Evolutionary conservation across 1,140 invertebrate species (phyloP).

Genomic region (Gonatopus flavifemur): DNA sequence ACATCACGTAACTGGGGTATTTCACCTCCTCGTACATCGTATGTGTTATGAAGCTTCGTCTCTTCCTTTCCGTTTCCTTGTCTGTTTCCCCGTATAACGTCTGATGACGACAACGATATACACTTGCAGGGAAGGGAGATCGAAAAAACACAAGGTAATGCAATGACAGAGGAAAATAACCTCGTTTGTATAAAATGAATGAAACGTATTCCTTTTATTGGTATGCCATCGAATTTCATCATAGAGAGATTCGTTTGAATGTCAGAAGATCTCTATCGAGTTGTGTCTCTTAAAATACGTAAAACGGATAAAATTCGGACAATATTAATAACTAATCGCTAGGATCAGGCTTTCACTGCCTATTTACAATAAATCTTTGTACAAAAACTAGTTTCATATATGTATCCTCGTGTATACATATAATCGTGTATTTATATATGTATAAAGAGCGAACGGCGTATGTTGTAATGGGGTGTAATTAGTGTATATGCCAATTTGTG

Average conservation of each 20-base stretch:
- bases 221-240: slow-evolving; percentile 31
- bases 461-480: neutral
- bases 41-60: no score
- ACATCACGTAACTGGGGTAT: slow-evolving; percentile 34
- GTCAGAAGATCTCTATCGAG: neutral
- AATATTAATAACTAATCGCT: slow-evolving; percentile 29
- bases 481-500: neutral
- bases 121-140: neutral
- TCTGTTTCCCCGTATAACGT: no score
- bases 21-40: slow-evolving; percentile 20
- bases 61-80: no score
- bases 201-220: slow-evolving; percentile 42
- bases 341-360: slow-evolving; percentile 30
- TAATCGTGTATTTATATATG: neutral
- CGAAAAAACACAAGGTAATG: neutral
- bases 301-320: slow-evolving; percentile 36
- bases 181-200: slow-evolving; percentile 45
- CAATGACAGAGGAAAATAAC: slow-evolving; percentile 6
- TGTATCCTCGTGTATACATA: no score
- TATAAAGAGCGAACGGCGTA: slow-evolving; percentile 32
- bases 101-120: slow-evolving; percentile 11
- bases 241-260: slow-evolving; percentile 31
- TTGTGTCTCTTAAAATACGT: slow-evolving; percentile 14
- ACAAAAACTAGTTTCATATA: slow-evolving; percentile 49
- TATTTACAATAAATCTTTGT: slow-evolving; percentile 54